Conservation (phyloP, 2,797 vertebrate genomes). For the Falco berigora region DNA sequence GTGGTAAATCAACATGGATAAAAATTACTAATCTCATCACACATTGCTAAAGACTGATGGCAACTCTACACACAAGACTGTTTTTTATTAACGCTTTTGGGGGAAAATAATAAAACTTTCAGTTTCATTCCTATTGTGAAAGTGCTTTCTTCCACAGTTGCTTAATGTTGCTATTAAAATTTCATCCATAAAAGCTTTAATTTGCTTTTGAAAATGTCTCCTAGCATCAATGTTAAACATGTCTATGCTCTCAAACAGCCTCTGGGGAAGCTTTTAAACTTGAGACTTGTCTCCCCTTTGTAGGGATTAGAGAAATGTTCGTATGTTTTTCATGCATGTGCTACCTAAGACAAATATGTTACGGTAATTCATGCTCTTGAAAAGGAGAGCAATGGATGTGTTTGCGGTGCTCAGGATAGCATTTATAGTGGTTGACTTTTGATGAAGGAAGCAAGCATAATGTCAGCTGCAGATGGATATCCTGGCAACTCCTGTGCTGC, state of each 20-base stretch:
- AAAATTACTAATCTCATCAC: neutral
- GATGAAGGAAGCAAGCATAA: neutral
- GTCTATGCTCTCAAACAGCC: neutral
- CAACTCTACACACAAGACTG: neutral
- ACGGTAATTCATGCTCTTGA: neutral
- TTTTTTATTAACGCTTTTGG: constrained; percentile 42
- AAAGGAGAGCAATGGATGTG: neutral
- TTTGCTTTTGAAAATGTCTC: neutral
- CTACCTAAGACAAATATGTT: neutral
- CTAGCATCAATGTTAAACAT: neutral
- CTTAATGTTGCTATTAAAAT: neutral
- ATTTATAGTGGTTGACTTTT: neutral
- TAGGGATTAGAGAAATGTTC: neutral
- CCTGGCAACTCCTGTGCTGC: neutral
- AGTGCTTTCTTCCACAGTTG: neutral
- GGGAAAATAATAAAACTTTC: constrained; percentile 46
- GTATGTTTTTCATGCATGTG: neutral
- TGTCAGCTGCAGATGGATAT: neutral
- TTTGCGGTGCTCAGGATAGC: neutral
- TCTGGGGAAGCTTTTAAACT: neutral
- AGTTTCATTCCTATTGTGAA: constrained; percentile 6
- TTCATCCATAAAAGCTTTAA: neutral
- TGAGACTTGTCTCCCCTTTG: neutral
- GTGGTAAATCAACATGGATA: neutral
- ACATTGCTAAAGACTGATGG: neutral